Evolutionary conservation across 2,888 invertebrate species (phyloP), one percentile per base, ranked within the genome.

Genomic region (Alitta virens): DNA sequence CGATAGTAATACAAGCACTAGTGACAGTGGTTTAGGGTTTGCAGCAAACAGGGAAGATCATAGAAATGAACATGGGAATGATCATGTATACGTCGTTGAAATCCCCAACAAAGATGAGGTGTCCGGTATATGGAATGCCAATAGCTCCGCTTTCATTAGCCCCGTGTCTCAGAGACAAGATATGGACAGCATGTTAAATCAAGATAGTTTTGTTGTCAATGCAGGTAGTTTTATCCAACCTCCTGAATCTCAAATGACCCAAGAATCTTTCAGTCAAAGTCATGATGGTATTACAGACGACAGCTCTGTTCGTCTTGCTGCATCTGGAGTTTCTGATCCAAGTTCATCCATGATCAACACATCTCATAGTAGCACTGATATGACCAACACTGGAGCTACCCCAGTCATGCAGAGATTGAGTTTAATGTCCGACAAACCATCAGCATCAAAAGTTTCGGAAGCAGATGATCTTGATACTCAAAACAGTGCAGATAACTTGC

Each of bases 21-120:
- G 94, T 62, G 96, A 96, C 79, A 95, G 94, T 1, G 95, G 96
- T 0, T 94, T 96, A 65, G 95, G 95, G 0, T 94, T 94, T 24
- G 63, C 71, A 65, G 71, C 74, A 69, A 59, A 59, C 42, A 16
- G 14, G 16, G 33, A 33, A 33, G 33, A 33, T 33, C 33, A 12
- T 33, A 5, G 7, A 7, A 12, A 33, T 33, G 7, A 33, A 33
- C 7, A 33, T 7, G 25, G 25, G 21, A 52, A 23, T 25, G 75
- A 78, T 67, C 64, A 73, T 33, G 74, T 78, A 12, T 76, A 74
- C 57, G 73, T 77, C 24, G 76, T 76, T 12, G 78, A 80, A 56
- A 73, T 74, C 63, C 64, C 68, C 21, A 21, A 43, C 53, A 49
- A 24, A 21, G 51, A 59, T 59, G 51, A 26, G 1, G 46, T 49